These are phyloP conservation scores for Diarsia rubi DNA, from an alignment of 2,888 invertebrate species.

Conservation along the genomic window DNA sequence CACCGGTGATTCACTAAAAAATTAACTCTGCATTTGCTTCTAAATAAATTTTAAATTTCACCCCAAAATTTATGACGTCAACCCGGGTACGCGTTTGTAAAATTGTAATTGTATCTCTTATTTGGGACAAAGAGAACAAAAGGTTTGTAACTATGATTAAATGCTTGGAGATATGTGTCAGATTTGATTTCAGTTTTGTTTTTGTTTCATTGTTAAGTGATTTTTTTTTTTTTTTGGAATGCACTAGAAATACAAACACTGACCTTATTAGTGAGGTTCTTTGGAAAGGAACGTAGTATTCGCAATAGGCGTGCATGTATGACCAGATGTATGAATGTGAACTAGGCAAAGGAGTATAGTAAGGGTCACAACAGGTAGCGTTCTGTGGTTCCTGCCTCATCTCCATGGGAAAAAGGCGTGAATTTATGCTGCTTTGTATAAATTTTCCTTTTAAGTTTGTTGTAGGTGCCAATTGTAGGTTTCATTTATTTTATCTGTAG, in stretches of 20 bases:
- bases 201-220: slow-evolving; percentile 52
- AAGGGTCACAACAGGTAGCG: too few relatives aligned
- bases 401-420: too few relatives aligned
- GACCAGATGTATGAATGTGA: too few relatives aligned
- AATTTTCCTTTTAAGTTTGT: slow-evolving; percentile 10
- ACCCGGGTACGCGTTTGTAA: slow-evolving; percentile 71
- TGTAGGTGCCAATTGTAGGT: background rate
- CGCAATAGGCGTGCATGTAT: too few relatives aligned
- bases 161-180: slow-evolving; percentile 59
- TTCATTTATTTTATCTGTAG: background rate
- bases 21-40: slow-evolving; percentile 83
- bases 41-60: slow-evolving; percentile 86
- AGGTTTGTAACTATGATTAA: slow-evolving; percentile 75
- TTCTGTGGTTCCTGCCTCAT: too few relatives aligned
- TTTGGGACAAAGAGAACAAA: slow-evolving; percentile 81
- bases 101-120: slow-evolving; percentile 83
- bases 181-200: slow-evolving; percentile 52
- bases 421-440: too few relatives aligned
- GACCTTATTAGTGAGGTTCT: too few relatives aligned
- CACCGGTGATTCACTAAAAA: slow-evolving; percentile 83
- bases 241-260: too few relatives aligned
- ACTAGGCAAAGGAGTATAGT: too few relatives aligned
- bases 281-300: too few relatives aligned
- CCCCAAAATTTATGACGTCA: slow-evolving; percentile 81
- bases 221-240: background rate